Base-by-base conservation (phyloP, 2,797 vertebrate species). In the Chaetophractus vellerosus region DNA sequence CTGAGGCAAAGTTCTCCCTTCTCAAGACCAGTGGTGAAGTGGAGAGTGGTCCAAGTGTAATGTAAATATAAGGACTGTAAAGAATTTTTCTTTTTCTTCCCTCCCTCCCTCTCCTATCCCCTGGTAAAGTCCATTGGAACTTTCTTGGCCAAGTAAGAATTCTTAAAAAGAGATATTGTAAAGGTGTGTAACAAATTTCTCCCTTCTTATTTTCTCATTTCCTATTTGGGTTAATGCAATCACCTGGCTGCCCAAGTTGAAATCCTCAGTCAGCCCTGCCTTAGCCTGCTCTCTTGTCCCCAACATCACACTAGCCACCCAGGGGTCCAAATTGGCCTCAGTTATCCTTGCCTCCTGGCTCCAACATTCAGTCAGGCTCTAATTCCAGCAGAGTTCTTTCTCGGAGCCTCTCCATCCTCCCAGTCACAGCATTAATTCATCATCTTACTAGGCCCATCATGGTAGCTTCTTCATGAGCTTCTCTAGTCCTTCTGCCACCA, bases 1-100 rank as follows among this genome's bases (percentile, higher is more conserved):
- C 63, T 16, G 45, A 75, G 64, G 52, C 69, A 50, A 86, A 36
- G 59, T 19, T 41, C 48, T 76, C 50, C 48, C 24, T 80, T 78
- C 52, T 81, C 26, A 83, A 63, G 86, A 55, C 38, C 52, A 86
- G 33, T 31, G 90, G 76, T 83, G 38, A 83, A 75, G 74, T 69
- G 9, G 38, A 36, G 16, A n/a, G 50, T 36, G 26, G 21, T 26
- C 23, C 6, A 36, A 59, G 28, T 41, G 31, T 64, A 72, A 57
- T 10, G 31, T 2, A 41, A 82, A 57, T 45, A 38, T 48, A 26
- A 78, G 48, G 10, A 52, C 8, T 33, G 23, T 63, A 33, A 59
- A 50, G 18, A 5, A 14, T 16, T 19, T 31, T n/a, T 28, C 5
- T 48, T 33, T 18, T 11, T 28, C 28, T 6, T 19, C 4, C 11